A percentile compares a stretch with the other conserved stretches of the same genome.
Conservation (phyloP, 2,888 invertebrate genomes). For the Rhagonycha fulva region DNA sequence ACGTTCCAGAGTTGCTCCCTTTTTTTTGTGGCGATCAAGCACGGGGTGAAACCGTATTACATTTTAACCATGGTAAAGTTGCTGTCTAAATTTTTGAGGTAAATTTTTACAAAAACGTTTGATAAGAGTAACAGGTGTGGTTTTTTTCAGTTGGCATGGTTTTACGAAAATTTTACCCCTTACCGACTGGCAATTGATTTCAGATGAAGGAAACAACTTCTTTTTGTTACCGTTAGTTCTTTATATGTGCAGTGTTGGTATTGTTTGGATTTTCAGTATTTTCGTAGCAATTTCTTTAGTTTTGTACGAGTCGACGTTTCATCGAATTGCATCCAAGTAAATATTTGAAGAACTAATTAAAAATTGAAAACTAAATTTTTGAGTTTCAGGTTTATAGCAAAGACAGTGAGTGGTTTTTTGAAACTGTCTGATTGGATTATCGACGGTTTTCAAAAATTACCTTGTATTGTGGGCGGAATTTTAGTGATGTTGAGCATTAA, state of each 20-base stretch:
- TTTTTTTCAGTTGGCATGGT: conserved; percentile 18
- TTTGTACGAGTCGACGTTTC: conserved; percentile 71
- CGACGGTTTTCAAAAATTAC: conserved; percentile 69
- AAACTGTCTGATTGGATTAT: conserved; percentile 67
- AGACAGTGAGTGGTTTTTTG: conserved; percentile 54
- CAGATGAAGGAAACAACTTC: conserved; percentile 50
- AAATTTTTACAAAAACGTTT: conserved; percentile 41
- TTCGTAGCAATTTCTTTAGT: conserved; percentile 62
- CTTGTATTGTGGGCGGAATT: conserved; percentile 67
- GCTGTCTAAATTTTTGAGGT: conserved; percentile 56
- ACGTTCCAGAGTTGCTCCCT: conserved; percentile 55
- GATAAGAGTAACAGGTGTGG: background rate
- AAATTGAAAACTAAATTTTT: conserved; percentile 7
- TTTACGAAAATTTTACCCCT: conserved; percentile 36
- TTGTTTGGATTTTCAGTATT: conserved; percentile 61
- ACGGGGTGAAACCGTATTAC: conserved; percentile 64
- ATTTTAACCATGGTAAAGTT: conserved; percentile 59
- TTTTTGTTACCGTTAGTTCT: conserved; percentile 63
- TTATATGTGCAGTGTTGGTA: conserved; percentile 66
- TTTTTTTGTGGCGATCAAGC: conserved; percentile 63
- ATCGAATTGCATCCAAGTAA: conserved; percentile 69
- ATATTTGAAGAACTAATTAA: conserved; percentile 19
- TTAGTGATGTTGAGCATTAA: conserved; percentile 66
- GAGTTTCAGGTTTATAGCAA: conserved; percentile 56
- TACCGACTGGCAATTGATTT: conserved; percentile 45